Conservation (phyloP, 1,140 invertebrate genomes). For the Lutraria rhynchaena region DNA sequence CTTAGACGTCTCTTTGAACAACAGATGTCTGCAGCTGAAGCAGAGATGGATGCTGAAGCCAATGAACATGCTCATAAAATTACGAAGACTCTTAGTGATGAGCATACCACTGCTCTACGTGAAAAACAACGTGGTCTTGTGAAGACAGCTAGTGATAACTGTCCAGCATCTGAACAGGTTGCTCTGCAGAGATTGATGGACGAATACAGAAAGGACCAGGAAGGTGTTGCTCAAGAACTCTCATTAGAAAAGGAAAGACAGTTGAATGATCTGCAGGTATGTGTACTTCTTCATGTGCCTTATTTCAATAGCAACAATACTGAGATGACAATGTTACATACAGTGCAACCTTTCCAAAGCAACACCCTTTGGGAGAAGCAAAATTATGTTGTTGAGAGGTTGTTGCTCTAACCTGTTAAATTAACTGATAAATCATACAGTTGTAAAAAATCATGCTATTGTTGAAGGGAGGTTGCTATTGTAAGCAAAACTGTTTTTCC, state of each 20-base stretch:
- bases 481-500: too few relatives aligned
- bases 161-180: conserved; percentile 54
- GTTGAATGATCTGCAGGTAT: conserved; percentile 74
- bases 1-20: conserved; percentile 72
- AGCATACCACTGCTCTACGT: conserved; percentile 67
- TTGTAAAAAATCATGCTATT: too few relatives aligned
- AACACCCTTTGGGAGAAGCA: too few relatives aligned
- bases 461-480: too few relatives aligned
- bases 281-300: not conserved
- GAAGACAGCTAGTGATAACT: conserved; percentile 36
- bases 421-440: too few relatives aligned
- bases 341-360: too few relatives aligned
- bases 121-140: conserved; percentile 70
- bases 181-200: conserved; percentile 75
- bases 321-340: too few relatives aligned
- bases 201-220: conserved; percentile 72
- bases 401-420: too few relatives aligned
- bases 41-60: conserved; percentile 74
- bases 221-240: conserved; percentile 69
- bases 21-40: conserved; percentile 68
- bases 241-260: conserved; percentile 71
- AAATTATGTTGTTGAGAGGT: too few relatives aligned
- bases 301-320: too few relatives aligned
- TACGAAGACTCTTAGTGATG: conserved; percentile 71
- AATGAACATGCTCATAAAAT: conserved; percentile 71